These are phyloP conservation scores for Cheilinus undulatus DNA, from an alignment of 2,113 vertebrate genomes.

Conservation along the genomic window DNA sequence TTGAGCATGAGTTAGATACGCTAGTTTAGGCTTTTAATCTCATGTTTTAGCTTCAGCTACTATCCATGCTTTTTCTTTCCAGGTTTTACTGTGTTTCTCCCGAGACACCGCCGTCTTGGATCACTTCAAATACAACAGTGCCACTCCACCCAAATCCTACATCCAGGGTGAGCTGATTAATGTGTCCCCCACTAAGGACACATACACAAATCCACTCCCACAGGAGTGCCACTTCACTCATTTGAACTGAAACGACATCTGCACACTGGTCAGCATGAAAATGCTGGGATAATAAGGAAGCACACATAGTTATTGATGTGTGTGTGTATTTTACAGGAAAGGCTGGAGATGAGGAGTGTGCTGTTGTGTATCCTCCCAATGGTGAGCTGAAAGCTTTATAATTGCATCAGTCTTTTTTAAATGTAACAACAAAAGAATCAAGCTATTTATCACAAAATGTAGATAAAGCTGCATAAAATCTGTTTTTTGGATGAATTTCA, in stretches of 20 bases:
- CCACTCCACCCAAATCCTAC: slow-evolving; percentile 93
- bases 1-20: no score
- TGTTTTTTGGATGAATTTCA: no score
- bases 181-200: not conserved
- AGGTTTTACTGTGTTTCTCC: slow-evolving; percentile 98
- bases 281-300: not conserved
- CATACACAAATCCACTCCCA: not conserved
- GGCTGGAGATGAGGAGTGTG: slow-evolving; percentile 88
- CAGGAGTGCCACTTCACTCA: not conserved
- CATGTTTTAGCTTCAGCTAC: not conserved
- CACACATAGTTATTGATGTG: not conserved
- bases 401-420: not conserved
- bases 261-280: not conserved
- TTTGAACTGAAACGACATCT: not conserved
- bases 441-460: no score
- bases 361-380: slow-evolving; percentile 96
- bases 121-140: slow-evolving; percentile 95
- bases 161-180: slow-evolving; percentile 87
- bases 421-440: no score
- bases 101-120: slow-evolving; percentile 92
- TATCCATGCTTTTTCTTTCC: slow-evolving; percentile 25
- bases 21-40: not conserved
- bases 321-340: slow-evolving; percentile 83
- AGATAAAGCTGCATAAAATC: no score
- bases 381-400: slow-evolving; percentile 83